phyloP scores from a whole-genome alignment of 2,888 invertebrate species.

The Coremacera marginata region DNA sequence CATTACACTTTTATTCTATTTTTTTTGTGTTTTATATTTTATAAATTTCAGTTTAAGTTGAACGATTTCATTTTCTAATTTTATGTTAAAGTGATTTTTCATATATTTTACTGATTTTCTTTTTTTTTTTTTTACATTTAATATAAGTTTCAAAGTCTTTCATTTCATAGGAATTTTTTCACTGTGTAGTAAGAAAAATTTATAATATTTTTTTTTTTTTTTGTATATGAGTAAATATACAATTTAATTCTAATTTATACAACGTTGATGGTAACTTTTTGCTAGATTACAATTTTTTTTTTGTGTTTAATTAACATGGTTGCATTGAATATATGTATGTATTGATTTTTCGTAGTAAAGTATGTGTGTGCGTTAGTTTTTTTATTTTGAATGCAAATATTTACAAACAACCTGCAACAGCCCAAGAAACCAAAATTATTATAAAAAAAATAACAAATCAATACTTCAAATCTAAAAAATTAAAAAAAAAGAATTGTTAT shows the following conservation, averaged over 20 bases:
- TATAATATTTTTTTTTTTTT: slow-evolving; percentile 17
- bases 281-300: slow-evolving; percentile 4
- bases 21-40: slow-evolving; percentile 27
- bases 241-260: background rate
- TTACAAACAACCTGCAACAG: background rate
- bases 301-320: slow-evolving; percentile 33
- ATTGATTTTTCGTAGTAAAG: slow-evolving; percentile 31
- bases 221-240: background rate
- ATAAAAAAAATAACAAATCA: background rate
- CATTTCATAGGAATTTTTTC: slow-evolving; percentile 52
- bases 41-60: slow-evolving; percentile 16
- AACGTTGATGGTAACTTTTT: background rate
- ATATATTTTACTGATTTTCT: too few species aligned
- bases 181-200: slow-evolving; percentile 47
- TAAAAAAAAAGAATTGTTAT: background rate
- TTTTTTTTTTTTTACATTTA: slow-evolving; percentile 20
- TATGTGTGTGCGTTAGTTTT: slow-evolving; percentile 50
- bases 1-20: slow-evolving; percentile 17
- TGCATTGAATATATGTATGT: slow-evolving; percentile 39
- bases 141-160: slow-evolving; percentile 51
- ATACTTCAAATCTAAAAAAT: background rate
- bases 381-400: slow-evolving; percentile 5
- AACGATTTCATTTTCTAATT: background rate
- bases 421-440: too few species aligned
- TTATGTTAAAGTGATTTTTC: background rate